Evolutionary conservation across 2,888 invertebrate genomes (phyloP).

Genomic region (Scrobipalpa costella): DNA sequence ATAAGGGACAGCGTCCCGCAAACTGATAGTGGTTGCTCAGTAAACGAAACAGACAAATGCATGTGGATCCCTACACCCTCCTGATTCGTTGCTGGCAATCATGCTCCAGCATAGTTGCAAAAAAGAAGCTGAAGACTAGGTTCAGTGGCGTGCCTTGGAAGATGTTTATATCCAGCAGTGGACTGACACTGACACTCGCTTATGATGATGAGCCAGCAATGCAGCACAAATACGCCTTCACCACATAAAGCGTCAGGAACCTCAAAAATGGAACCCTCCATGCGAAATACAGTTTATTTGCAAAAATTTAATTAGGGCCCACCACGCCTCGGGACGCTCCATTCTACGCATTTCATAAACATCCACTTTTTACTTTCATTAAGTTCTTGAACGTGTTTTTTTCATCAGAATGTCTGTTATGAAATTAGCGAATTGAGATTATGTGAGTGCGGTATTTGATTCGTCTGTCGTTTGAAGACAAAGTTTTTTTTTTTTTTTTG

Average conservation of each 20-base stretch:
- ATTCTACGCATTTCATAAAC: slow-evolving; percentile 47
- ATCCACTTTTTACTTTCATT: slow-evolving; percentile 37
- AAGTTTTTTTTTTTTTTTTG: no score
- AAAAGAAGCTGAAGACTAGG: no score
- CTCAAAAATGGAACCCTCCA: slow-evolving; percentile 51
- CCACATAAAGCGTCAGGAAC: slow-evolving; percentile 44
- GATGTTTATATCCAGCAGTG: no score
- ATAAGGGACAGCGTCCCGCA: no score
- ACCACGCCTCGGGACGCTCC: slow-evolving; percentile 29
- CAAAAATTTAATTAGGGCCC: slow-evolving; percentile 61
- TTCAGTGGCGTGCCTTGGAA: no score
- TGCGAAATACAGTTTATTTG: slow-evolving; percentile 47
- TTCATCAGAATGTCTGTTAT: slow-evolving; percentile 18
- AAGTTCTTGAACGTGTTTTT: slow-evolving; percentile 21
- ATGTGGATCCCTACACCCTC: no score
- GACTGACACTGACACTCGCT: no score
- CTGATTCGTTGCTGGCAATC: no score
- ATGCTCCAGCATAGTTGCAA: no score
- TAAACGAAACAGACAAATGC: no score
- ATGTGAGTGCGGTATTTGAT: background rate
- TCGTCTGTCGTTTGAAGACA: slow-evolving; percentile 10
- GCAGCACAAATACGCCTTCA: background rate
- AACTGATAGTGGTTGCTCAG: no score
- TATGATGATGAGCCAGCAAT: no score
- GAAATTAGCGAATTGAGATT: slow-evolving; percentile 14